Evolutionary conservation across 2,113 vertebrate genomes (phyloP).

Genomic region (Heliornis fulica): DNA sequence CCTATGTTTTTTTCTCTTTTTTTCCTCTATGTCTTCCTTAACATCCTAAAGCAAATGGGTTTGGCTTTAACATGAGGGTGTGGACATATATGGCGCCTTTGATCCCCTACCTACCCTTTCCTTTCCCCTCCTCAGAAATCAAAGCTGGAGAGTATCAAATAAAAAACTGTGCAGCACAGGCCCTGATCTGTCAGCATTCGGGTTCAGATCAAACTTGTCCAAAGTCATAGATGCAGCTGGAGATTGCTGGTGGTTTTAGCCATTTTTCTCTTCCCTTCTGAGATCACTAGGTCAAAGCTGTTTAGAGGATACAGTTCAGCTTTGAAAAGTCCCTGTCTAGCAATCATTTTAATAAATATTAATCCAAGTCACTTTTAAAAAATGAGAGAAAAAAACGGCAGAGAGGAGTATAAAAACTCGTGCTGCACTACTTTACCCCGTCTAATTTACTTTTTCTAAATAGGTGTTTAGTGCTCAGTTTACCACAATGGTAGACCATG

Average conservation of each 20-base stretch:
- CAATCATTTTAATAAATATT: neutral
- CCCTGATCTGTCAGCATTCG: conserved; percentile 32
- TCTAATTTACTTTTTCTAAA: neutral
- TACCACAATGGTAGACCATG: neutral
- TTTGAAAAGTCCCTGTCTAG: neutral
- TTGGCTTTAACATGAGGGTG: neutral
- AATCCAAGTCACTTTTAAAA: neutral
- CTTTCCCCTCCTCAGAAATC: conserved; percentile 32
- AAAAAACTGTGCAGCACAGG: conserved; percentile 31
- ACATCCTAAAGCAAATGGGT: neutral
- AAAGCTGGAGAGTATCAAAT: conserved; percentile 38
- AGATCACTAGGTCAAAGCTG: neutral
- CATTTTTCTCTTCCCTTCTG: neutral
- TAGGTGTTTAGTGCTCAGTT: neutral
- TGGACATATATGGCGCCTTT: neutral
- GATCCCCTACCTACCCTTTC: conserved; percentile 32
- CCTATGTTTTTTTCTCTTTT: neutral
- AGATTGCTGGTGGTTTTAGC: conserved; percentile 38
- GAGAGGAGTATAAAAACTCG: neutral
- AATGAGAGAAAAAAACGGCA: neutral
- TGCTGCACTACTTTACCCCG: neutral
- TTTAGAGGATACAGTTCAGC: neutral
- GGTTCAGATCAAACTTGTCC: conserved; percentile 26
- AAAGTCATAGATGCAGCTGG: conserved; percentile 47
- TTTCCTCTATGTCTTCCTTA: neutral